A percentile compares a stretch with the other conserved stretches of the same genome.
These are phyloP conservation scores for Drosophila dunni DNA, from an alignment of 1,140 invertebrate genomes.

Conservation along the genomic window DNA sequence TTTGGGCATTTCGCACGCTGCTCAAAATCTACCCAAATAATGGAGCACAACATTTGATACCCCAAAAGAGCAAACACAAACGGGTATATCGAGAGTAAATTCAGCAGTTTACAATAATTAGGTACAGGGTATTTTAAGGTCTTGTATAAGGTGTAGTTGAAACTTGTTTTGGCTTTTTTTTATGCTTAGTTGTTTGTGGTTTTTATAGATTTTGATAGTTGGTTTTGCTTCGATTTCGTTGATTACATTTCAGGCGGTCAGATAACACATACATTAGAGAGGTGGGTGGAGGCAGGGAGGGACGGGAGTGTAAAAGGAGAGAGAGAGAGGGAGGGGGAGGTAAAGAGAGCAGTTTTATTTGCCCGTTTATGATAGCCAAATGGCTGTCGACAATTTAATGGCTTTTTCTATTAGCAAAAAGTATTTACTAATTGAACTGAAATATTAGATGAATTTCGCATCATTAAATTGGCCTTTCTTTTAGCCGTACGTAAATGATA, in stretches of 20 bases:
- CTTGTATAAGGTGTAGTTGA: not conserved
- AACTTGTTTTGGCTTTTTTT: constrained; percentile 36
- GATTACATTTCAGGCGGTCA: constrained; percentile 36
- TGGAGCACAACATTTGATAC: constrained; percentile 32
- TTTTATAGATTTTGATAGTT: constrained; percentile 30
- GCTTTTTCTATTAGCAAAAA: not conserved
- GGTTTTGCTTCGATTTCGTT: constrained; percentile 39
- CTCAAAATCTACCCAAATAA: constrained; percentile 51
- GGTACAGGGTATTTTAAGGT: constrained; percentile 1
- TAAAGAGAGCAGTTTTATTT: not conserved
- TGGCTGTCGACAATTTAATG: not conserved
- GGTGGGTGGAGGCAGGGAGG: not conserved
- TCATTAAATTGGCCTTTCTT: not conserved
- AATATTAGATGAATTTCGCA: not conserved
- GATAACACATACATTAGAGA: constrained; percentile 38
- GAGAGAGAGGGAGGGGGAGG: not conserved
- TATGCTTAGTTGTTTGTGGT: constrained; percentile 17
- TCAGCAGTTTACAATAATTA: too few relatives aligned
- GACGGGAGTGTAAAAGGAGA: not conserved
- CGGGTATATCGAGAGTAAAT: not conserved
- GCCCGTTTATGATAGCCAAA: constrained; percentile 1
- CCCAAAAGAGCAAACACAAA: not conserved
- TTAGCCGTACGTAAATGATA: not conserved
- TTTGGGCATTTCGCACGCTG: constrained; percentile 70
- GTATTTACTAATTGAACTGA: not conserved